Evolutionary conservation across 2,888 invertebrate genomes (phyloP), one percentile per base, ranked within the genome.

Genomic region (Pseudoips prasinana): DNA sequence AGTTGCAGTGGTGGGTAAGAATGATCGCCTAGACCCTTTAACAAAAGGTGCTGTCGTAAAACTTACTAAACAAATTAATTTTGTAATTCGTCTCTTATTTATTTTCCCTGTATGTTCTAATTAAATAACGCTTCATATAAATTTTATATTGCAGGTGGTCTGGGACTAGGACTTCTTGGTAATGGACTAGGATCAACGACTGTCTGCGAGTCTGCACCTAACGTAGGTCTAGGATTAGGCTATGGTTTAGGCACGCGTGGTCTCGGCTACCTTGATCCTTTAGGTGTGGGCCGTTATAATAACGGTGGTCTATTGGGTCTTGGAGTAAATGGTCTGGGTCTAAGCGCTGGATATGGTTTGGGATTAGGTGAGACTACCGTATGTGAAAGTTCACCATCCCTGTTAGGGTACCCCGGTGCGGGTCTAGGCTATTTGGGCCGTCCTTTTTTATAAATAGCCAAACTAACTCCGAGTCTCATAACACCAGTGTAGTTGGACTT

Each of bases 371-470:
- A 32, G 3, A 19, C 41, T 7, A 40, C 42, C 1, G 43, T 41
- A 1, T 45, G 46, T 22, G 53, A 18, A 55, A 10, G 18, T 6
- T 3, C 18, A 3, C 18, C 18, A 18, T 18, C 18, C 6, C 4
- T 3, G 18, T 10, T 26, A 1, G 14, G 32, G 0, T 46, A 52
- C 1, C 24, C 46, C 0, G 45, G 49, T 1, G 25, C 46, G 0
- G 49, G 52, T 1, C n/a, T 25, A 0, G 45, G 54, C 1, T 9
- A 43, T 0, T 30, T 41, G 1, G 56, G 58, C 6, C 57, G 68
- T 24, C 35, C 62, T 67, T 75, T 73, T 72, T 67, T 73, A 59
- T 75, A 61, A 64, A 47, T 28, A 49, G 32, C 29, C 44, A 57
- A 3, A 51, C 57, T 10, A 54, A 53, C 18, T 58, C 52, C n/a